Conservation (phyloP, 53 echinoderm and acorn worm genomes). For the Crossaster papposus region DNA sequence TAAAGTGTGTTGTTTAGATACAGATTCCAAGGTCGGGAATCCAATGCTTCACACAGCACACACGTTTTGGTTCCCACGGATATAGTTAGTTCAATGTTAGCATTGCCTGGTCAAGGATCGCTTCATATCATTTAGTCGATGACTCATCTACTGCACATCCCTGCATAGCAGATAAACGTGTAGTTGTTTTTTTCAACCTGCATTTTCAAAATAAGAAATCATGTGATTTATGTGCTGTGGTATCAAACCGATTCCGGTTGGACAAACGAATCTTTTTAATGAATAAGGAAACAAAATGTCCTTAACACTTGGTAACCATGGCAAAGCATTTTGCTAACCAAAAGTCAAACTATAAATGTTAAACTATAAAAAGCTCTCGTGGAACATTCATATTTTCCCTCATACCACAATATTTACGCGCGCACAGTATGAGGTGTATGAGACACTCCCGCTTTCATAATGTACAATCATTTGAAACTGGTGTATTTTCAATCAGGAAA, state of each 20-base stretch:
- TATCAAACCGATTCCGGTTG: background rate
- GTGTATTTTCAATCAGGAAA: too few species aligned
- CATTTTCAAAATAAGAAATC: background rate
- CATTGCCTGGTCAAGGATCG: background rate
- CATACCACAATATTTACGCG: too few species aligned
- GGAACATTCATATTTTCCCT: too few species aligned
- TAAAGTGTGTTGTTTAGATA: background rate
- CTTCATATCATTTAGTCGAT: constrained; percentile 24
- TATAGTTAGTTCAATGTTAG: background rate
- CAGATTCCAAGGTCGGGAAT: constrained; percentile 7
- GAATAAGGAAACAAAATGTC: background rate
- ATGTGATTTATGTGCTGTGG: background rate
- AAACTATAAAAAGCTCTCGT: too few species aligned
- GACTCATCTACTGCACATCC: constrained; percentile 8
- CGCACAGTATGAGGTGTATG: too few species aligned
- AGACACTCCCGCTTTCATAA: too few species aligned
- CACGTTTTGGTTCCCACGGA: background rate
- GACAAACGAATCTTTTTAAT: background rate
- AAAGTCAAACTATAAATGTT: background rate
- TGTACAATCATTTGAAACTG: too few species aligned
- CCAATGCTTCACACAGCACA: background rate
- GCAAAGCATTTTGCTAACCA: background rate
- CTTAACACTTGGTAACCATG: background rate
- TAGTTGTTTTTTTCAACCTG: background rate
- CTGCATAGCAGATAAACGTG: background rate